Base-by-base conservation (phyloP, 2,888 invertebrate species). In the Oscheius sp. region DNA sequence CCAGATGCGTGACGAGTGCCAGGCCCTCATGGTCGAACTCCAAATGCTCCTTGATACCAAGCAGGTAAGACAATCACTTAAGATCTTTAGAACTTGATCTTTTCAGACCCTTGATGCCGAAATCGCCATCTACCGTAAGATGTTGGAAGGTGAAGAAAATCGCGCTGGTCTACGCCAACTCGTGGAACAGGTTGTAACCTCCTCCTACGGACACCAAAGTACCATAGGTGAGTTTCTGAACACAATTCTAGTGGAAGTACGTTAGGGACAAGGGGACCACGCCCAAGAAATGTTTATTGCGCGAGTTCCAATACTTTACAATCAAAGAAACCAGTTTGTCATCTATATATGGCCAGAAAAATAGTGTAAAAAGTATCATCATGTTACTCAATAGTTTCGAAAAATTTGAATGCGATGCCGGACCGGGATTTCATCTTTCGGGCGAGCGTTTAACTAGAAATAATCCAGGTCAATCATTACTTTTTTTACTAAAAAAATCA, bases 61-160 rank as follows among this genome's bases (percentile, higher is more conserved):
- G 77, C 87, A 89, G 66, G 68, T 58, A 1, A 55, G 31, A 10
- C 3, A 17, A n/a, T n/a, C n/a, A 27, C 37, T 20, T 15, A 39
- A 23, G 2, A 10, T 6, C 39, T 3, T n/a, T n/a, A n/a, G n/a
- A n/a, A n/a, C n/a, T n/a, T n/a, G 3, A 3, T 34, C 4, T 12
- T 17, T 68, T 46, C 27, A 76, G 65, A 88, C 88, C 20, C 84
- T 90, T 69, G 90, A 89, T 84, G 87, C 89, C 67, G 89, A 89
- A 84, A 89, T 89, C 74, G 89, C 89, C 73, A 90, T 90, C 73
- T 89, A 90, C 87, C 87, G 89, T 73, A 89, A 89, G 78, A 87
- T 89, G 84, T 83, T 89, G 81, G 90, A 89, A 82, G 88, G 89
- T 39, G 90, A 90, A 77, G 90, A 90, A 82, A 88, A 87, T 84